A percentile compares a stretch with the other conserved stretches of the same genome.
Conservation (phyloP, 2,888 invertebrate species). For the Melinaea menophilus region DNA sequence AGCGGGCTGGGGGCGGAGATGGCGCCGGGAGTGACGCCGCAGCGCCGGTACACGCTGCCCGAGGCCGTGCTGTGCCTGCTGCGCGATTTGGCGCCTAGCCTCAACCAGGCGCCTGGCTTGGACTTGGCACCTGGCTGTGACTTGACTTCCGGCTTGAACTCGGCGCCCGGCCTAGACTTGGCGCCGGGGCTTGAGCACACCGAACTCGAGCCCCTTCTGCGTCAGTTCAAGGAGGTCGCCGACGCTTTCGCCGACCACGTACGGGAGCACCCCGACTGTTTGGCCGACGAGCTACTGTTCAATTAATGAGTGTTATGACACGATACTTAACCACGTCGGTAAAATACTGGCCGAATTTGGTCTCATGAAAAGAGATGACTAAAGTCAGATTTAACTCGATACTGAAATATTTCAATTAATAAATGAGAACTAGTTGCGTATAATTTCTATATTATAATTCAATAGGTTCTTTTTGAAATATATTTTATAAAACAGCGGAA, state of each 20-base stretch:
- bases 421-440: background rate
- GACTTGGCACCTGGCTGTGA: background rate
- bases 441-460: no score
- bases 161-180: background rate
- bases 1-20: slow-evolving; percentile 43
- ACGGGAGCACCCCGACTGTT: slow-evolving; percentile 43
- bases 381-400: background rate
- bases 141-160: background rate
- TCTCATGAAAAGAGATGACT: no score
- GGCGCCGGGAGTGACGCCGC: slow-evolving; percentile 47
- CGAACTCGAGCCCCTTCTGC: slow-evolving; percentile 12
- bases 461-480: no score
- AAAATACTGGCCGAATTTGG: slow-evolving; percentile 1
- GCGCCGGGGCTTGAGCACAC: slow-evolving; percentile 10
- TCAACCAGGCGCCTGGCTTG: background rate
- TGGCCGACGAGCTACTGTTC: slow-evolving; percentile 47
- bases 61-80: slow-evolving; percentile 42
- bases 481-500: no score
- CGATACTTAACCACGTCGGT: background rate
- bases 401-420: slow-evolving; percentile 1
- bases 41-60: slow-evolving; percentile 60
- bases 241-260: slow-evolving; percentile 34
- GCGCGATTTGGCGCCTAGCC: slow-evolving; percentile 34
- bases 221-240: slow-evolving; percentile 20
- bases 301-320: background rate